Percentiles rank a stretch among this genome's conserved stretches.
Evolutionary conservation across 1,140 invertebrate genomes (phyloP).

Genomic region (Zaprionus kolodkinae): DNA sequence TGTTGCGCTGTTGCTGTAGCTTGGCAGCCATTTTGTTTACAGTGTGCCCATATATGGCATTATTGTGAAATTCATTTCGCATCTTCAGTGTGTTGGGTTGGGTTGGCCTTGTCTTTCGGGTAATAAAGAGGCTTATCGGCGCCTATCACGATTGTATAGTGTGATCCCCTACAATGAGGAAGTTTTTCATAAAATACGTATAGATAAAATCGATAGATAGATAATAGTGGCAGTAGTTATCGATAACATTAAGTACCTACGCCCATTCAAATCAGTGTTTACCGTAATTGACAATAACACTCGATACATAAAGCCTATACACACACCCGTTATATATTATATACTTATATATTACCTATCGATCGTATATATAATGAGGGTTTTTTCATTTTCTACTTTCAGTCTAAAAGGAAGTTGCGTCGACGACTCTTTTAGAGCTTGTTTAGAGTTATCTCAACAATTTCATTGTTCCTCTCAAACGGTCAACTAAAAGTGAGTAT

Average conservation of each 20-base stretch:
- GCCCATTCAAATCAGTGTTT: neutral
- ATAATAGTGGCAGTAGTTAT: neutral
- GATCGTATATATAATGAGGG: slow-evolving; percentile 56
- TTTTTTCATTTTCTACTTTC: slow-evolving; percentile 60
- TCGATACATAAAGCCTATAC: neutral
- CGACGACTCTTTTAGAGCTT: slow-evolving; percentile 83
- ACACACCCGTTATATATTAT: neutral
- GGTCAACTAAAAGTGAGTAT: slow-evolving; percentile 84
- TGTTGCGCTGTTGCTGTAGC: slow-evolving; percentile 57
- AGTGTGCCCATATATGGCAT: slow-evolving; percentile 27
- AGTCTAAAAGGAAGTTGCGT: slow-evolving; percentile 83
- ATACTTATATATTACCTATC: slow-evolving; percentile 19
- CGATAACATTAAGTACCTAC: neutral
- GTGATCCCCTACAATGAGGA: slow-evolving; percentile 15
- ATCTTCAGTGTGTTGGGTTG: slow-evolving; percentile 51
- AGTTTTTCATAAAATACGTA: neutral
- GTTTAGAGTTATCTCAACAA: slow-evolving; percentile 83
- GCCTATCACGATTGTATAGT: slow-evolving; percentile 4
- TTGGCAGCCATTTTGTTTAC: slow-evolving; percentile 58
- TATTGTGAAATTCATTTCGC: slow-evolving; percentile 68
- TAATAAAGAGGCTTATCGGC: slow-evolving; percentile 22
- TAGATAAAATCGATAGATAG: slow-evolving; percentile 2
- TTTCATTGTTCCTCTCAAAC: slow-evolving; percentile 84
- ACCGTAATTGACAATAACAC: neutral
- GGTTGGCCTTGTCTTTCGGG: neutral